phyloP scores from a whole-genome alignment of 2,113 vertebrate species.

The Dasyornis broadbenti region DNA sequence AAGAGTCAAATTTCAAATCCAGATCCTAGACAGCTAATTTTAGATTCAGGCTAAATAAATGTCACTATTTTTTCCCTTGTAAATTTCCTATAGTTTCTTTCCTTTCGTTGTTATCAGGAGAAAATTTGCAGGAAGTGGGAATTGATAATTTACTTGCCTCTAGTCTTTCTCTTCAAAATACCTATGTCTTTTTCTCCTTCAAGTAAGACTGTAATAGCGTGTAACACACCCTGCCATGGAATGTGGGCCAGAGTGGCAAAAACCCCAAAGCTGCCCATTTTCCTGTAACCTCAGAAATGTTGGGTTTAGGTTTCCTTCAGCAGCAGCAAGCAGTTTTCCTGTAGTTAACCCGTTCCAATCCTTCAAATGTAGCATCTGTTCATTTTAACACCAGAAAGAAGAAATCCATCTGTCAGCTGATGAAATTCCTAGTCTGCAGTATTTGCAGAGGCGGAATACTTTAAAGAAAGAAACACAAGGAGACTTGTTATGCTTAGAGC shows the following conservation, averaged over 20 bases:
- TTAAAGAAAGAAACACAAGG: not conserved
- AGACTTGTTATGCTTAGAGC: not conserved
- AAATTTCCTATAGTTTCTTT: not conserved
- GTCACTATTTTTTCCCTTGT: not conserved
- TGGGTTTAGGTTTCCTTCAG: not conserved
- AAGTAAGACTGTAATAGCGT: not conserved
- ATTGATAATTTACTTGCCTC: not conserved
- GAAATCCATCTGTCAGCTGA: not conserved
- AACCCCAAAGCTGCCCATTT: not conserved
- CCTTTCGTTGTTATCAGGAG: not conserved
- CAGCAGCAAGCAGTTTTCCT: not conserved
- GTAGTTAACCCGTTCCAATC: not conserved
- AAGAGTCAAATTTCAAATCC: not conserved
- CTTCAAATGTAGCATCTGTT: not conserved
- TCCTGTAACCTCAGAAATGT: not conserved
- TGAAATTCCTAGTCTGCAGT: not conserved
- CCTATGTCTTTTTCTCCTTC: not conserved
- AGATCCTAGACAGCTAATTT: not conserved
- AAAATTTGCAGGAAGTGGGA: not conserved
- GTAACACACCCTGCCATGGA: not conserved
- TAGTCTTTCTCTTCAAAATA: not conserved
- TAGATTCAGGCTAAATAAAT: not conserved
- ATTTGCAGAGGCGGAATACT: not conserved
- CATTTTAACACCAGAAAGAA: not conserved
- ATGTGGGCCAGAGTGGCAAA: not conserved